A percentile compares a stretch with the other conserved stretches of the same genome.
phyloP scores from a whole-genome alignment of 2,888 invertebrate species.

The Agrotis puta region DNA sequence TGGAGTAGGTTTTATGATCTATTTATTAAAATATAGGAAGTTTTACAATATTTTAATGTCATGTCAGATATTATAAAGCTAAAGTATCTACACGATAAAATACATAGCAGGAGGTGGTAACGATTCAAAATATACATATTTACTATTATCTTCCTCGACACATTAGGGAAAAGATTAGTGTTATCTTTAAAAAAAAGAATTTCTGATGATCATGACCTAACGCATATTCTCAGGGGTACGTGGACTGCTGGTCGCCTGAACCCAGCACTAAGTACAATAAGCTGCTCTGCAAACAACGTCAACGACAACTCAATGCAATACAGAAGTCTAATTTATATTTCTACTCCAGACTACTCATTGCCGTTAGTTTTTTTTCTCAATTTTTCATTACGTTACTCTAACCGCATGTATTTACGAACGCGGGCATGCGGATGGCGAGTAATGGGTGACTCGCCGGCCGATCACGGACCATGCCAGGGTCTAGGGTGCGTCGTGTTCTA shows the following conservation, averaged over 20 bases:
- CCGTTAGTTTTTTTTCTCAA: conserved; percentile 73
- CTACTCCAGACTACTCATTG: conserved; percentile 80
- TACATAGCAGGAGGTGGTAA: neutral
- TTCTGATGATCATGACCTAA: neutral
- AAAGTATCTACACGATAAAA: neutral
- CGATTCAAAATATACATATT: neutral
- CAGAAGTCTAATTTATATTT: conserved; percentile 79
- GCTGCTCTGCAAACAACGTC: conserved; percentile 81
- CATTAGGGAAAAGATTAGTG: neutral
- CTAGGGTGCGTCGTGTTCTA: too few species aligned
- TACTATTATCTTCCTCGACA: neutral
- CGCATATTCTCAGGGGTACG: conserved; percentile 78
- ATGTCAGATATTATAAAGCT: neutral
- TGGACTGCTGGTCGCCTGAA: conserved; percentile 84
- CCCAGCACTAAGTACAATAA: conserved; percentile 77
- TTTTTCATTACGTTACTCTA: too few species aligned
- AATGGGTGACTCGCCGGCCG: too few species aligned
- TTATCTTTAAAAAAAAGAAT: too few species aligned
- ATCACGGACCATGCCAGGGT: too few species aligned
- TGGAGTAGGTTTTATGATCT: conserved; percentile 82
- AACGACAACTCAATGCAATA: conserved; percentile 77
- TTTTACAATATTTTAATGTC: neutral
- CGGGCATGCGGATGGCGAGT: too few species aligned
- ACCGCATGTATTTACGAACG: too few species aligned
- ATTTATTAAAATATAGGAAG: neutral